Conservation (phyloP, 2,113 vertebrate genomes). For the Atrichornis clamosus region DNA sequence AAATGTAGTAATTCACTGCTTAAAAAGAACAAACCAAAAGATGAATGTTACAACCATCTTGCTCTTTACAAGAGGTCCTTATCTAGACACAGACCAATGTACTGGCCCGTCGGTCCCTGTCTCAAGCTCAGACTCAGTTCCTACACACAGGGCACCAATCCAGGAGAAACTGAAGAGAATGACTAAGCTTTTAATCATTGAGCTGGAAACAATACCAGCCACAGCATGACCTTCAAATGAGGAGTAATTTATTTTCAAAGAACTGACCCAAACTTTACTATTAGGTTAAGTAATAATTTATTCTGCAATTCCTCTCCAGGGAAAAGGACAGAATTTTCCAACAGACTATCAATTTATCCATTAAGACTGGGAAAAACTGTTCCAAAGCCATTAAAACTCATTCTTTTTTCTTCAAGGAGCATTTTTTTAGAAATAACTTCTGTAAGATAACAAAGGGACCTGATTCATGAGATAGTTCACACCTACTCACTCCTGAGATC, state of each 20-base stretch:
- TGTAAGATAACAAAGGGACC: background rate
- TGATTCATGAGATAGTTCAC: background rate
- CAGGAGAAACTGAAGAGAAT: background rate
- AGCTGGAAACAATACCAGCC: background rate
- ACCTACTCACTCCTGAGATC: background rate
- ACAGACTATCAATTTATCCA: background rate
- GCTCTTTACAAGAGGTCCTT: background rate
- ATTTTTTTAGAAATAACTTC: background rate
- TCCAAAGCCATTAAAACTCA: background rate
- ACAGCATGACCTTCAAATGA: background rate
- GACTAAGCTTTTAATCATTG: background rate
- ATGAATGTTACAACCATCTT: background rate
- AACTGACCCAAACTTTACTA: conserved; percentile 1
- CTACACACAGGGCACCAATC: background rate
- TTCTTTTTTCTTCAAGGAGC: background rate
- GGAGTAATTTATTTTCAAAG: background rate
- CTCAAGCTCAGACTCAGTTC: background rate
- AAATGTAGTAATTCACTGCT: background rate
- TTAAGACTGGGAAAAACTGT: background rate
- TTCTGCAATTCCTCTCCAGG: background rate
- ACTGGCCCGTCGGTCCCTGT: background rate
- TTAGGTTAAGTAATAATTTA: conserved; percentile 3
- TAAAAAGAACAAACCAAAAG: background rate
- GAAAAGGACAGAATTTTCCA: background rate
- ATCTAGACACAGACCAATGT: background rate